Percentiles rank a stretch among this genome's conserved stretches.
These are phyloP conservation scores for Notodonta dromedarius DNA, from an alignment of 2,888 invertebrate genomes.

Conservation along the genomic window DNA sequence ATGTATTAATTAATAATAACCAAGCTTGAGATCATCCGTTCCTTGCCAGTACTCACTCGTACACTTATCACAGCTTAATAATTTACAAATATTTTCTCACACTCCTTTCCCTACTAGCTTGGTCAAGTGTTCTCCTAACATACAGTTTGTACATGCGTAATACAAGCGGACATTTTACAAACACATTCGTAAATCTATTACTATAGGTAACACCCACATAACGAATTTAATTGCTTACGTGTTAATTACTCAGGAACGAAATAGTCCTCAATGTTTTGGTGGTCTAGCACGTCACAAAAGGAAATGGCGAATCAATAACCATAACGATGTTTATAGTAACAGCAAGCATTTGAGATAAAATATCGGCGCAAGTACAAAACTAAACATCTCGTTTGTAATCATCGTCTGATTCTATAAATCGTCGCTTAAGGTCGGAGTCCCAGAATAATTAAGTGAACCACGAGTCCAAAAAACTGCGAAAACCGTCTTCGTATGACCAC, in stretches of 20 bases:
- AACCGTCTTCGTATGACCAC: too few species aligned
- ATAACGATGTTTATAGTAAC: too few species aligned
- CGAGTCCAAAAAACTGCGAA: too few species aligned
- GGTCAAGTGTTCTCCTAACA: constrained; percentile 59
- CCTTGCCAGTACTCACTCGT: constrained; percentile 37
- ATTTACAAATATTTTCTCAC: constrained; percentile 66
- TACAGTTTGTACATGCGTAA: constrained; percentile 37
- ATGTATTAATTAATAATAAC: constrained; percentile 38
- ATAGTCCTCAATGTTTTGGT: constrained; percentile 11
- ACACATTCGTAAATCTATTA: constrained; percentile 32
- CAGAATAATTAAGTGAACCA: too few species aligned
- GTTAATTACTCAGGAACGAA: constrained; percentile 31
- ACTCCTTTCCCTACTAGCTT: constrained; percentile 58
- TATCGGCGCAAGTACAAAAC: too few species aligned
- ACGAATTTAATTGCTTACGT: constrained; percentile 28
- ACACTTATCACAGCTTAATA: constrained; percentile 80
- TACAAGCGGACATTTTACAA: constrained; percentile 34
- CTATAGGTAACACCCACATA: constrained; percentile 46
- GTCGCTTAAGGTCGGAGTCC: too few species aligned
- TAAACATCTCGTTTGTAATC: too few species aligned
- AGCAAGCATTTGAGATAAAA: background rate
- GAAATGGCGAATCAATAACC: too few species aligned
- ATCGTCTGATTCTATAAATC: too few species aligned
- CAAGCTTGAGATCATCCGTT: constrained; percentile 39
- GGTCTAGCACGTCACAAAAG: background rate